Evolutionary conservation across 2,888 invertebrate genomes (phyloP), one percentile per base, ranked within the genome.

Genomic region (Cistogaster globosa): DNA sequence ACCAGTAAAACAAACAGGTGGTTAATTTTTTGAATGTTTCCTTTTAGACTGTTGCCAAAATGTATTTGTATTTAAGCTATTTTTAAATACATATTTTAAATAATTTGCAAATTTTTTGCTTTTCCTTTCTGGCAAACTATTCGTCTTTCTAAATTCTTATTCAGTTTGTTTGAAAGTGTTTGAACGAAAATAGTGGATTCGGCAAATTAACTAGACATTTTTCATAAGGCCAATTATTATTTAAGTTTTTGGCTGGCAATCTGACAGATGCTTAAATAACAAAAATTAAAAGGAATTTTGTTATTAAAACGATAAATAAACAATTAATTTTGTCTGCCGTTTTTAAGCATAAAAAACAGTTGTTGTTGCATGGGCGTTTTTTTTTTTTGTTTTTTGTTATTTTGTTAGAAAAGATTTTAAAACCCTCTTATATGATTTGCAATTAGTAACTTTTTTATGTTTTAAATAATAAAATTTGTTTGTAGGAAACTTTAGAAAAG

Each of bases 161-260:
- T 48, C 45, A n/a, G n/a, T 14, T 48, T 14, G 45, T 16, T 48
- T 48, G 3, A 48, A 14, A n/a, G 16, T 16, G 16, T 48, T 48
- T 2, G 16, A n/a, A 48, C 5, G 16, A 51, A 51, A 51, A 51
- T 51, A n/a, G 2, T 48, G 0, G 6, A 48, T 16, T 48, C 45
- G 45, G 45, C 71, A 63, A 79, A 71, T 71, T 57, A 57, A 36
- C 22, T 57, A 79, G 71, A 57, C 55, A 57, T 12, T 63, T 72
- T 71, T 63, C 55, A 45, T 42, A n/a, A 42, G 51, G 51, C 36
- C 48, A 67, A 67, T 58, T 45, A 60, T 60, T 60, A 32, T 14
- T 12, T 32, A 8, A 8, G 8, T 26, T 68, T 53, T 48, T 22
- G 26, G 38, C 26, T 58, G 53, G 65, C 55, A 22, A 63, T 36